Evolutionary conservation across 35 echinoderm and acorn worm species (phyloP).

Genomic region (Strongylocentrotus purpuratus): DNA sequence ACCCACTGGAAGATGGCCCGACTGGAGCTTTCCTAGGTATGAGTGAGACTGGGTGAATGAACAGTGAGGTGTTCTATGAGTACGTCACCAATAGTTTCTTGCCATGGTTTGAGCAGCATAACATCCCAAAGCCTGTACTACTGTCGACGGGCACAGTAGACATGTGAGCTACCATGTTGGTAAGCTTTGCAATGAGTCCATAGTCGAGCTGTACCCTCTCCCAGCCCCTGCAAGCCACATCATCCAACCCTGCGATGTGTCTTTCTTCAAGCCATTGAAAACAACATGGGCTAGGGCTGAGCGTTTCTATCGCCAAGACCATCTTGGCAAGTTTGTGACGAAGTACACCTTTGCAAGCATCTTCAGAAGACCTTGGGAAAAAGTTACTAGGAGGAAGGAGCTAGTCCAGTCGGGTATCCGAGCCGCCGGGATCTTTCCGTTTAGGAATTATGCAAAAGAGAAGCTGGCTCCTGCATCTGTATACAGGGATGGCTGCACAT

Average conservation of each 20-base stretch:
- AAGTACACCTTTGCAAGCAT: conserved; percentile 16
- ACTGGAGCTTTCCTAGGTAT: not conserved
- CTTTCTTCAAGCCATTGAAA: conserved; percentile 32
- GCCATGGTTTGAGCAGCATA: not conserved
- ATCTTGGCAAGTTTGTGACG: not conserved
- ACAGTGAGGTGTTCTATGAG: conserved; percentile 52
- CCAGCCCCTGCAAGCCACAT: conserved; percentile 28
- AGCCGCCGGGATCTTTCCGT: conserved; percentile 20
- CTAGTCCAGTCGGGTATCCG: not conserved
- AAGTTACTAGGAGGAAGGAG: conserved; percentile 18
- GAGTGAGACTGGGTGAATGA: conserved; percentile 48
- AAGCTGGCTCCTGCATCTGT: not conserved
- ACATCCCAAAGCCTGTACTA: conserved; percentile 16
- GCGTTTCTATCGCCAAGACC: not conserved
- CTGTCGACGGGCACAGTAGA: conserved; percentile 15
- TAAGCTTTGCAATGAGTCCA: not conserved
- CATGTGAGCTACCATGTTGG: not conserved
- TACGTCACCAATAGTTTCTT: conserved; percentile 49
- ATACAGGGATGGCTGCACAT: conserved; percentile 11
- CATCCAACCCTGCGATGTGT: not conserved
- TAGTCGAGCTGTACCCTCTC: not conserved
- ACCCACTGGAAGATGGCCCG: conserved; percentile 35
- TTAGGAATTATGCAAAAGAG: not conserved
- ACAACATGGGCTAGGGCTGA: not conserved
- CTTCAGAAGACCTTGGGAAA: not conserved